Conservation (phyloP, 1,140 invertebrate species). For the Hycleus phaleratus region DNA sequence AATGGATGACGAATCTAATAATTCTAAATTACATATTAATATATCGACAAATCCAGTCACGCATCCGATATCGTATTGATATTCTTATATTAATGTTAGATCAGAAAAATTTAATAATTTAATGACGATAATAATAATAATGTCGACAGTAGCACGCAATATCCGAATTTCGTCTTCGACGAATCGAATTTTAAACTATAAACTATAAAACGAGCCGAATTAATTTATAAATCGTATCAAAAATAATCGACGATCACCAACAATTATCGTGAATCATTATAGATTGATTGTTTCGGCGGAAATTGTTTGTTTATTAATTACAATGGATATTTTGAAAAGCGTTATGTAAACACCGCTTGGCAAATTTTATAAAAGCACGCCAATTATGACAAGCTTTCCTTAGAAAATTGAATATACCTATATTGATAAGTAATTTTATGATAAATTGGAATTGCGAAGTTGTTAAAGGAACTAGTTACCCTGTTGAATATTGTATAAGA, state of each 20-base stretch:
- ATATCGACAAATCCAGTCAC: slow-evolving; percentile 15
- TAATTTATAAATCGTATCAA: too few species aligned
- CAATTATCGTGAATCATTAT: too few species aligned
- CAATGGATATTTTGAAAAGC: too few species aligned
- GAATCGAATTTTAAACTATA: too few species aligned
- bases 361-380: slow-evolving; percentile 12
- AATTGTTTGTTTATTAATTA: too few species aligned
- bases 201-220: too few species aligned
- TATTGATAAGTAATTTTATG: slow-evolving; percentile 14
- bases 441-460: slow-evolving; percentile 15
- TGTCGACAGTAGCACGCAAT: slow-evolving; percentile 2
- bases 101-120: slow-evolving; percentile 11
- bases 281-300: too few species aligned
- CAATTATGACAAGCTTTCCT: slow-evolving; percentile 14
- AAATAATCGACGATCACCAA: too few species aligned
- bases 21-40: slow-evolving; percentile 24
- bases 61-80: slow-evolving; percentile 13
- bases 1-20: slow-evolving; percentile 24
- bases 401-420: slow-evolving; percentile 16
- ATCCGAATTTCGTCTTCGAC: neutral
- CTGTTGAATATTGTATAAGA: neutral
- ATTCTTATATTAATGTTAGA: slow-evolving; percentile 13
- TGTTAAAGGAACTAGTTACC: slow-evolving; percentile 11
- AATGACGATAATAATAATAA: neutral
- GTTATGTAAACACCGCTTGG: slow-evolving; percentile 2